Base-by-base conservation (phyloP, 2,113 vertebrate genomes). In the Pyrgilauda ruficollis region DNA sequence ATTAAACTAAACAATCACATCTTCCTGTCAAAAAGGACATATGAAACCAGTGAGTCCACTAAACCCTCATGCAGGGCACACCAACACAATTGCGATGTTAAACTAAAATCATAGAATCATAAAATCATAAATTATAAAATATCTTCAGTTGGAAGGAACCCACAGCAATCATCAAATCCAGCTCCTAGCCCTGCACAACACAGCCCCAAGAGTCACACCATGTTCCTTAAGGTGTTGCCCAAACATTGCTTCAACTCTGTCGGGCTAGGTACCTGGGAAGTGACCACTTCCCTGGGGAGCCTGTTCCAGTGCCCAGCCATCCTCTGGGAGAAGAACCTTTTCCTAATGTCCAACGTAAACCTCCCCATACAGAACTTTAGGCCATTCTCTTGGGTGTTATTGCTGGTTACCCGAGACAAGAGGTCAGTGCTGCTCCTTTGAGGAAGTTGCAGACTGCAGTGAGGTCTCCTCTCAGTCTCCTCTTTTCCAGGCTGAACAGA, bases 31-130 rank as follows among this genome's bases (percentile, higher is more conserved):
- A 58, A 87, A 90, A 77, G 30, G 22, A 66, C 3, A 8, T 39
- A 33, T 46, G 20, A 63, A 61, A 70, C 15, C 21, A 47, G 5
- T 31, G 35, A 47, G 5, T 66, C 31, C 67, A 66, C 18, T 93
- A 63, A 70, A 83, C 21, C 27, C 28, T 49, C 17, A 23, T 6
- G 20, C 13, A 70, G 62, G 20, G 46, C 43, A 75, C 39, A 59
- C 8, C 21, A 64, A 13, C 15, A 8, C 0, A 0, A 49, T 12
- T 0, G 2, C 8, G 27, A 37, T 18, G 8, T 33, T 76, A 72
- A 74, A 86, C 39, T 33, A 55, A 66, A 87, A 91, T 21, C 26
- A 70, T 13, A 10, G 13, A 37, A 77, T 50, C 24, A 49, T 13
- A 47, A 53, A 76, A 47, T 35, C 39, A 41, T 41, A 13, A 37